Conservation (phyloP, 1,140 invertebrate species). For the Charaxes varanes region DNA sequence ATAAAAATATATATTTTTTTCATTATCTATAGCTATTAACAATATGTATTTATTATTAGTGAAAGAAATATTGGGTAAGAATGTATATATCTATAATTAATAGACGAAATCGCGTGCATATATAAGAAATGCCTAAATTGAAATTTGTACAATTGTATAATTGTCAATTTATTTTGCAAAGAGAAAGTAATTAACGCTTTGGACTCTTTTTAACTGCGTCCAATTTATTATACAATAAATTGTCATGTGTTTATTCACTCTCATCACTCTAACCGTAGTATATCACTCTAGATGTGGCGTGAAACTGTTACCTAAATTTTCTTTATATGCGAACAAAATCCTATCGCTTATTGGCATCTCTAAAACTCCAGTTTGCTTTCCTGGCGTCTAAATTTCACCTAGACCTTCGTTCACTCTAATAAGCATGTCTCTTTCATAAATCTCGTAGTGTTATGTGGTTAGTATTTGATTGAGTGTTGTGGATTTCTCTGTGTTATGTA, state of each 20-base stretch:
- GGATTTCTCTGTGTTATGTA: constrained; percentile 20
- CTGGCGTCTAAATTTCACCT: constrained; percentile 3
- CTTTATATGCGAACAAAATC: not conserved
- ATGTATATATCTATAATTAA: constrained; percentile 4
- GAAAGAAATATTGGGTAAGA: no score
- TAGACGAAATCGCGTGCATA: constrained; percentile 13
- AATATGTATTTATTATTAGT: no score
- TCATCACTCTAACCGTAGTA: no score
- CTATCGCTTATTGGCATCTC: constrained; percentile 7
- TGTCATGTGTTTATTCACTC: no score
- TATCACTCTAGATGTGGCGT: no score
- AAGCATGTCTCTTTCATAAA: constrained; percentile 39
- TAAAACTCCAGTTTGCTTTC: constrained; percentile 14
- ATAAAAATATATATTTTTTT: no score
- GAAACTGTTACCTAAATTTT: constrained; percentile 27
- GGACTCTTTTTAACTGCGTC: no score
- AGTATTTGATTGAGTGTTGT: constrained; percentile 48
- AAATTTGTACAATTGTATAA: not conserved
- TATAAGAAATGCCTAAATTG: not conserved
- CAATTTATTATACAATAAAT: no score
- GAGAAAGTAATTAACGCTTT: no score
- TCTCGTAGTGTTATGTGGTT: constrained; percentile 36
- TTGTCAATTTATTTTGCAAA: no score
- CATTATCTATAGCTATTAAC: no score
- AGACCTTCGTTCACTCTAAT: constrained; percentile 19